Evolutionary conservation across 2,797 vertebrate genomes (phyloP).

Genomic region (Adrianichthys oophorus): DNA sequence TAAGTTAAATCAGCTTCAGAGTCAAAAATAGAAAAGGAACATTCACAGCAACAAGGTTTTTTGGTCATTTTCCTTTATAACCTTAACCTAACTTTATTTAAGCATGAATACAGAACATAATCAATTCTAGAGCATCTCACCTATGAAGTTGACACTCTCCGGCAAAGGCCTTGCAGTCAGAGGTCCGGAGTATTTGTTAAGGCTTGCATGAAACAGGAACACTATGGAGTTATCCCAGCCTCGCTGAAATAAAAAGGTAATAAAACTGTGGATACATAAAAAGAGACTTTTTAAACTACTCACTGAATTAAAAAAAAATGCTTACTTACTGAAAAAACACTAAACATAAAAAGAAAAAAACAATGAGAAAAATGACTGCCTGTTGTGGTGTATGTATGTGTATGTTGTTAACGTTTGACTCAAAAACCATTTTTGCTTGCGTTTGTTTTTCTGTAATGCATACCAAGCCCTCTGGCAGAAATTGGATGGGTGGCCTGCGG

Average conservation of each 20-base stretch:
- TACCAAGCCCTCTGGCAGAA: constrained; percentile 94
- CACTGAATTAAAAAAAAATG: too few relatives aligned
- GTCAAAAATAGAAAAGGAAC: neutral
- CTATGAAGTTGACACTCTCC: constrained; percentile 97
- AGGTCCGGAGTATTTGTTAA: constrained; percentile 91
- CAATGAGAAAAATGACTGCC: neutral
- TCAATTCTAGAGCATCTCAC: constrained; percentile 71
- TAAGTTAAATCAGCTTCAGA: neutral
- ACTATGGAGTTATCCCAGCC: constrained; percentile 97
- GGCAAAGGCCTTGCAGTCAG: constrained; percentile 92
- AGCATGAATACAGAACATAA: neutral
- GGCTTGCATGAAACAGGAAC: constrained; percentile 96
- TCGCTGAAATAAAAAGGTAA: constrained; percentile 73
- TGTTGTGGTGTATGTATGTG: neutral
- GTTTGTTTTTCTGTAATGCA: constrained; percentile 14
- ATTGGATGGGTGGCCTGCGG: constrained; percentile 90
- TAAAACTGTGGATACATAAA: neutral
- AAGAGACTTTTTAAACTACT: neutral
- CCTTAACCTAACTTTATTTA: too few relatives aligned
- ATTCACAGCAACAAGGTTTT: neutral
- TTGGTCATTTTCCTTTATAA: too few relatives aligned
- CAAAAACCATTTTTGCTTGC: neutral
- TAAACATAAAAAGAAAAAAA: too few relatives aligned
- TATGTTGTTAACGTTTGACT: constrained; percentile 10
- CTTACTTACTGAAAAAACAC: too few relatives aligned